These are phyloP conservation scores for Mellivora capensis DNA, from an alignment of 2,113 vertebrate genomes.

Conservation along the genomic window DNA sequence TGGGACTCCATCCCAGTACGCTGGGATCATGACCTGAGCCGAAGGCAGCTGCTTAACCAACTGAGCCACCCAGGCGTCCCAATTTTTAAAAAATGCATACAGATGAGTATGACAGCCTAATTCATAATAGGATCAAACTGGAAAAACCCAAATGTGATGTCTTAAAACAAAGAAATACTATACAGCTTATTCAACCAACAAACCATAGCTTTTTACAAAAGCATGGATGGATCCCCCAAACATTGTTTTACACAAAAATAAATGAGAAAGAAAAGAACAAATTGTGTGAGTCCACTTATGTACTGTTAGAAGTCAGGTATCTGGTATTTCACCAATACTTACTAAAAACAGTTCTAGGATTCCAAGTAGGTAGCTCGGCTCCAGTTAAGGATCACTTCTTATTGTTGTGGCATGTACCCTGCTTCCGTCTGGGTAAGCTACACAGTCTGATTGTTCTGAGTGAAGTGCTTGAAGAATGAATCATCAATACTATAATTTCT, in stretches of 20 bases:
- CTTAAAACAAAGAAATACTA: neutral
- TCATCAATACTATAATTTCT: neutral
- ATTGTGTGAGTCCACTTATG: neutral
- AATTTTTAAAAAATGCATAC: neutral
- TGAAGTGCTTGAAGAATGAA: neutral
- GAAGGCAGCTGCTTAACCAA: too few relatives aligned
- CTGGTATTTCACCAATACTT: neutral
- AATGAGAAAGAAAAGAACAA: neutral
- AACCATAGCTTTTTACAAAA: neutral
- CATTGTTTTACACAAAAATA: neutral
- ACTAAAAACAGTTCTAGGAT: neutral
- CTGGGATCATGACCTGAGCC: too few relatives aligned
- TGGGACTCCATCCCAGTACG: too few relatives aligned
- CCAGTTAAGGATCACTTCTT: neutral
- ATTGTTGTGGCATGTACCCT: neutral
- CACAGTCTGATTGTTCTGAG: neutral
- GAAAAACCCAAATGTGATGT: neutral
- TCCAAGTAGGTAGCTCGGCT: neutral
- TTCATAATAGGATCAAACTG: neutral
- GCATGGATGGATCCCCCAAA: neutral
- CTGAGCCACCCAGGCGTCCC: too few relatives aligned
- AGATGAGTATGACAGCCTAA: neutral
- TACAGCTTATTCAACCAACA: neutral
- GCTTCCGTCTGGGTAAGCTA: neutral
- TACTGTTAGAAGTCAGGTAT: neutral